Evolutionary conservation across 2,113 vertebrate genomes (phyloP).

Genomic region (Indri indri): DNA sequence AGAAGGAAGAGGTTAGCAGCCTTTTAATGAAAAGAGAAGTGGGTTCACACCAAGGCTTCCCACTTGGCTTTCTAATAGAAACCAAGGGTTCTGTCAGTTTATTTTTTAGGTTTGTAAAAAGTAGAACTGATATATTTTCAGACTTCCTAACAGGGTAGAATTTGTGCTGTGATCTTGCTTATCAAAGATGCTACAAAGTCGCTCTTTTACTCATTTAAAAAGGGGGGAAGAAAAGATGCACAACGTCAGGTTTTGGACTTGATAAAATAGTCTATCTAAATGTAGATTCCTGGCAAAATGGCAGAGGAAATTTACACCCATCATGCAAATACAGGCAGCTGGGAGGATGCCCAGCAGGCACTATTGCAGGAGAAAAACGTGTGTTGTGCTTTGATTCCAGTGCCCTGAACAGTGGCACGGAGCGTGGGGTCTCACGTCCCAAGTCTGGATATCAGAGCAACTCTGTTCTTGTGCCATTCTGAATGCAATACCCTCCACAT

Average conservation of each 20-base stretch:
- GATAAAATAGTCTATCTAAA: conserved; percentile 81
- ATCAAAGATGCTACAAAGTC: conserved; percentile 57
- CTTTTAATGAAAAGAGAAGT: conserved; percentile 22
- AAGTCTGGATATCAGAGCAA: background rate
- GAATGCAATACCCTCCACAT: background rate
- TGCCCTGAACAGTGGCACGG: background rate
- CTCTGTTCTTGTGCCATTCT: fast-evolving
- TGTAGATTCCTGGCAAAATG: conserved; percentile 82
- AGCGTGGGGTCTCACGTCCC: background rate
- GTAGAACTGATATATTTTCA: conserved; percentile 18
- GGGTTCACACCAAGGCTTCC: conserved; percentile 10
- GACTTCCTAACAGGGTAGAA: conserved; percentile 53
- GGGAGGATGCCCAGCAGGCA: conserved; percentile 43
- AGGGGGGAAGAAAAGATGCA: conserved; percentile 49
- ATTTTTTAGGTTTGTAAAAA: conserved; percentile 38
- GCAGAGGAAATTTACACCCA: conserved; percentile 71
- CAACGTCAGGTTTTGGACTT: conserved; percentile 73
- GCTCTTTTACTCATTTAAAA: conserved; percentile 32
- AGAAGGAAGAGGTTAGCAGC: background rate
- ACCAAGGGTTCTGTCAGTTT: conserved; percentile 20
- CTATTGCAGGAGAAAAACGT: background rate
- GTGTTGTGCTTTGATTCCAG: conserved; percentile 29
- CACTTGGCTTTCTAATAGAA: background rate
- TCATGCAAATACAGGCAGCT: conserved; percentile 61
- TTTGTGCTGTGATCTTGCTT: conserved; percentile 53